A percentile compares a stretch with the other conserved stretches of the same genome.
These are phyloP conservation scores for Miniopterus natalensis DNA, from an alignment of 2,113 vertebrate genomes.

Conservation along the genomic window DNA sequence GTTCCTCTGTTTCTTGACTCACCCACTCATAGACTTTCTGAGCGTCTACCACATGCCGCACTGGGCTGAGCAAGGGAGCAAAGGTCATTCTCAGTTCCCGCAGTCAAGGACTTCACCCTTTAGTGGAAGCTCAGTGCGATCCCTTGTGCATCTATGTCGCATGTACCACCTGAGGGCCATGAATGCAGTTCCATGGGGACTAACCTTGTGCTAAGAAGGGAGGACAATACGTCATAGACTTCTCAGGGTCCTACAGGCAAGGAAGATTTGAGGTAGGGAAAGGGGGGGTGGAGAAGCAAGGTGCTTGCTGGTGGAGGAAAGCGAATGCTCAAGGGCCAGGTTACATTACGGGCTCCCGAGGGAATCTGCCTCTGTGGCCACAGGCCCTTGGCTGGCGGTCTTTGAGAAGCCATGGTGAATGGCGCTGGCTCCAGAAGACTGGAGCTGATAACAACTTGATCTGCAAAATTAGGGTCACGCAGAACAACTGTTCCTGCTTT, in stretches of 20 bases:
- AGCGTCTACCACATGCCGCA: too few species aligned
- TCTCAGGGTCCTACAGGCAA: not conserved
- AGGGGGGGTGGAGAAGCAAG: not conserved
- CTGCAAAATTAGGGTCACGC: not conserved
- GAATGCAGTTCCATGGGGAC: not conserved
- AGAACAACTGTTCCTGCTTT: not conserved
- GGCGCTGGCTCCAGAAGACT: not conserved
- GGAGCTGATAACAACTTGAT: not conserved
- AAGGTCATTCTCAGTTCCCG: not conserved
- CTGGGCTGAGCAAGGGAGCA: not conserved
- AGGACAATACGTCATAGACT: not conserved
- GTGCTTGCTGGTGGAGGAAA: not conserved
- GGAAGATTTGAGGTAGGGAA: not conserved
- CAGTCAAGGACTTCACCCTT: not conserved
- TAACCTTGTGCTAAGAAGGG: not conserved
- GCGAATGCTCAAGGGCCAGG: not conserved
- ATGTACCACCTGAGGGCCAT: not conserved
- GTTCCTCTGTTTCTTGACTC: constrained; percentile 16
- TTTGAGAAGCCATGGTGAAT: not conserved
- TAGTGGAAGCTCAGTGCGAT: not conserved
- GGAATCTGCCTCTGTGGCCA: too few species aligned
- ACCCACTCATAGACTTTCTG: not conserved
- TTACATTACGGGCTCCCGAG: not conserved
- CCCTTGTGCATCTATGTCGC: not conserved
- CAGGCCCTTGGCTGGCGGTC: rapidly evolving